phyloP scores from a whole-genome alignment of 1,140 invertebrate genomes.

The Pararge aegeria region DNA sequence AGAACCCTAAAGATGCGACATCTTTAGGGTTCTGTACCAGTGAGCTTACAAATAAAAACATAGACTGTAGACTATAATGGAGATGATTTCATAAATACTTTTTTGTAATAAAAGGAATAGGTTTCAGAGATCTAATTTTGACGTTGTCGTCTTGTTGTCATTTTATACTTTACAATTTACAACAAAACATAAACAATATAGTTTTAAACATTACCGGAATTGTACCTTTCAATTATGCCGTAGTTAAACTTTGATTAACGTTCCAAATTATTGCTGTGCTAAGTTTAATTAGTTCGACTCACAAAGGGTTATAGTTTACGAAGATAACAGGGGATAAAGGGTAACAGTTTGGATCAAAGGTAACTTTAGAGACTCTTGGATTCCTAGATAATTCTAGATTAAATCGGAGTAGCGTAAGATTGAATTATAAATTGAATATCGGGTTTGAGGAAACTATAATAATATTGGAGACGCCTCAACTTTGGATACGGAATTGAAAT shows the following conservation, averaged over 20 bases:
- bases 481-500: neutral
- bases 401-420: neutral
- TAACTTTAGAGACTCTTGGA: conserved; percentile 7
- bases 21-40: too few relatives aligned
- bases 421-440: conserved; percentile 7
- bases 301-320: conserved; percentile 12
- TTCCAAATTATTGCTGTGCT: conserved; percentile 6
- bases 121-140: too few relatives aligned
- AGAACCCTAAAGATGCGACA: too few relatives aligned
- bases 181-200: too few relatives aligned
- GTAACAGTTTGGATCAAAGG: conserved; percentile 19
- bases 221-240: neutral
- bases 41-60: too few relatives aligned
- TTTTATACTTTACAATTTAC: neutral
- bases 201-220: too few relatives aligned
- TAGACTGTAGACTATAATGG: too few relatives aligned
- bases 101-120: too few relatives aligned
- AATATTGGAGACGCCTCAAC: neutral
- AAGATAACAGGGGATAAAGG: conserved; percentile 5
- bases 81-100: too few relatives aligned
- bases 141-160: too few relatives aligned
- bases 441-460: neutral
- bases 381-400: conserved; percentile 1
- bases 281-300: conserved; percentile 20
- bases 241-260: conserved; percentile 1